Evolutionary conservation across 2,888 invertebrate species (phyloP).

Genomic region (Philopedon plagiatum): DNA sequence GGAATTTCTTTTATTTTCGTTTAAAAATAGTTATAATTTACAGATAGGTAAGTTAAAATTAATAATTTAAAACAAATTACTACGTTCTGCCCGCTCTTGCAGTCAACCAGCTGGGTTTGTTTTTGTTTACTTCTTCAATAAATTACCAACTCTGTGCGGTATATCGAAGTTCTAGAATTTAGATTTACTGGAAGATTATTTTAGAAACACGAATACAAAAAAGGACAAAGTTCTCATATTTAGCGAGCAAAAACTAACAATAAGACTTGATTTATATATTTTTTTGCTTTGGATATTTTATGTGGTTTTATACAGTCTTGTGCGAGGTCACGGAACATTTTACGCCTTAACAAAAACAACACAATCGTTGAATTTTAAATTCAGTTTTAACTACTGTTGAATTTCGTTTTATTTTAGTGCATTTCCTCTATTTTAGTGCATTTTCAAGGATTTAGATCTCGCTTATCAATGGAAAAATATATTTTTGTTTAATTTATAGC

Average conservation of each 20-base stretch:
- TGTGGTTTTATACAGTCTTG: not conserved
- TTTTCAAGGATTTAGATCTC: not conserved
- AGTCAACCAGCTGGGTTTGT: slow-evolving; percentile 36
- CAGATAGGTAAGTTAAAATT: slow-evolving; percentile 3
- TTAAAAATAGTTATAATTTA: slow-evolving; percentile 9
- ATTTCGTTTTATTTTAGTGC: not conserved
- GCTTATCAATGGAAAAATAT: not conserved
- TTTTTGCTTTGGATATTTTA: not conserved
- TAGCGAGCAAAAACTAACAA: not conserved
- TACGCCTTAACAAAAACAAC: slow-evolving; percentile 11
- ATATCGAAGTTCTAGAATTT: slow-evolving; percentile 1
- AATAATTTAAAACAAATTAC: not conserved
- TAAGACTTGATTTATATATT: not conserved
- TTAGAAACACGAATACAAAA: too few species aligned
- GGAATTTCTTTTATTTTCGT: slow-evolving; percentile 14
- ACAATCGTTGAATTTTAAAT: not conserved
- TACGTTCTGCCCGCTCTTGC: not conserved
- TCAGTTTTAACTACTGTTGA: not conserved
- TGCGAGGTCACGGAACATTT: slow-evolving; percentile 18
- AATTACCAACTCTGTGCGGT: slow-evolving; percentile 5
- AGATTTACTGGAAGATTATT: too few species aligned
- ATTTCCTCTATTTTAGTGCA: not conserved
- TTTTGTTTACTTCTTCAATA: slow-evolving; percentile 31
- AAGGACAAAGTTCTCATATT: too few species aligned
- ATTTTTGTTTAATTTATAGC: slow-evolving; percentile 7